These are phyloP conservation scores for Axis porcinus DNA, from an alignment of 2,113 vertebrate genomes.

Conservation along the genomic window DNA sequence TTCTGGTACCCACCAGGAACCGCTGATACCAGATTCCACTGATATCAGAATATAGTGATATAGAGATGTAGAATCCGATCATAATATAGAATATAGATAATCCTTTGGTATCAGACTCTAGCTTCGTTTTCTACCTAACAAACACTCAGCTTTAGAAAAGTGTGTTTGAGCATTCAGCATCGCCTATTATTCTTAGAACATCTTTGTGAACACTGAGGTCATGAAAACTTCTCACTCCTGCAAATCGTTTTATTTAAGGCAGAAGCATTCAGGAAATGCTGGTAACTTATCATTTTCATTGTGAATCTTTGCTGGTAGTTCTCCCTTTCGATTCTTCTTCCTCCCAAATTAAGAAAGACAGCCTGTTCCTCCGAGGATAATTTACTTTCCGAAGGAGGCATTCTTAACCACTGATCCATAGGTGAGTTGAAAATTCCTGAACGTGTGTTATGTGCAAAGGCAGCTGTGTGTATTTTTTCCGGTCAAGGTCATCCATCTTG, in stretches of 20 bases:
- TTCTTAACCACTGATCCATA: background rate
- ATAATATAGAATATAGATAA: background rate
- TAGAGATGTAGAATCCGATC: background rate
- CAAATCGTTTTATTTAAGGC: background rate
- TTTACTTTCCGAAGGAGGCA: background rate
- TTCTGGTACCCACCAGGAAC: background rate
- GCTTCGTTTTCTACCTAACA: background rate
- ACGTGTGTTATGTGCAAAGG: background rate
- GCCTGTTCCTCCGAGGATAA: background rate
- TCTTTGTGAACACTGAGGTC: background rate
- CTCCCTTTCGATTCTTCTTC: background rate
- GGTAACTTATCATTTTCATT: background rate
- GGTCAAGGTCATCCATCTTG: background rate
- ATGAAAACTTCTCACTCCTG: background rate
- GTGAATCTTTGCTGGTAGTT: background rate
- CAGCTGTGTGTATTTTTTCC: background rate
- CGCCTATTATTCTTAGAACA: background rate
- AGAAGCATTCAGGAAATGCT: background rate
- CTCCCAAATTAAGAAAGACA: background rate
- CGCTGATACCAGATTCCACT: background rate
- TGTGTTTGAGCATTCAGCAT: background rate
- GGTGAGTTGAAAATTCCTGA: background rate
- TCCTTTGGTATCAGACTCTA: accelerated
- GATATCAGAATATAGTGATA: background rate
- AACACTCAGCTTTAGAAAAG: background rate